Evolutionary conservation across 1,140 invertebrate genomes (phyloP).

Genomic region (Danaus plexippus): DNA sequence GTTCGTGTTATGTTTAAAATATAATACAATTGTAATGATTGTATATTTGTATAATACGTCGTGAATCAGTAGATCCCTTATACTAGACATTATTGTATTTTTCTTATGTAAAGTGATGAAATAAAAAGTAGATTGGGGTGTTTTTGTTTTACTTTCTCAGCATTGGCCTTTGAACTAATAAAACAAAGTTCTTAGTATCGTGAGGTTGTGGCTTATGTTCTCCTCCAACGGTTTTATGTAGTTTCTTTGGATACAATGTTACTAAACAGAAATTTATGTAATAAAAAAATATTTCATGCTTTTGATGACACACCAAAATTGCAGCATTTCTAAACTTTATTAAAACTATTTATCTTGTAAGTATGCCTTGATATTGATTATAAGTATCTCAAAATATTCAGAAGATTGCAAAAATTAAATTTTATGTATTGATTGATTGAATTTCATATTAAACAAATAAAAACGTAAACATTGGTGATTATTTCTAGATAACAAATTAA

Average conservation of each 20-base stretch:
- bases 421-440: too few species aligned
- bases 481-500: too few species aligned
- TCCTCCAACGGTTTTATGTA: not conserved
- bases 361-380: too few species aligned
- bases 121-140: conserved; percentile 48
- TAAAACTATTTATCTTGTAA: too few species aligned
- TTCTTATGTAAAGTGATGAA: conserved; percentile 54
- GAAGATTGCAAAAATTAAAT: too few species aligned
- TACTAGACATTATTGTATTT: conserved; percentile 36
- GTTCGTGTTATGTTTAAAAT: conserved; percentile 1
- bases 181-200: not conserved
- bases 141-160: conserved; percentile 4
- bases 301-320: not conserved
- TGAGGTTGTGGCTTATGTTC: too few species aligned
- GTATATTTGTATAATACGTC: conserved; percentile 12
- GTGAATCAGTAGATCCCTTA: conserved; percentile 3
- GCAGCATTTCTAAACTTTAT: not conserved
- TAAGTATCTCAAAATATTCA: too few species aligned
- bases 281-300: not conserved
- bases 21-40: conserved; percentile 2
- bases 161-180: not conserved
- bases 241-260: not conserved
- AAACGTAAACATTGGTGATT: too few species aligned
- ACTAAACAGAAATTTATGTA: not conserved
- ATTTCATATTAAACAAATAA: too few species aligned